Evolutionary conservation across 2,113 vertebrate species (phyloP), one percentile per base, ranked within the genome.

Genomic region (Lagopus muta): DNA sequence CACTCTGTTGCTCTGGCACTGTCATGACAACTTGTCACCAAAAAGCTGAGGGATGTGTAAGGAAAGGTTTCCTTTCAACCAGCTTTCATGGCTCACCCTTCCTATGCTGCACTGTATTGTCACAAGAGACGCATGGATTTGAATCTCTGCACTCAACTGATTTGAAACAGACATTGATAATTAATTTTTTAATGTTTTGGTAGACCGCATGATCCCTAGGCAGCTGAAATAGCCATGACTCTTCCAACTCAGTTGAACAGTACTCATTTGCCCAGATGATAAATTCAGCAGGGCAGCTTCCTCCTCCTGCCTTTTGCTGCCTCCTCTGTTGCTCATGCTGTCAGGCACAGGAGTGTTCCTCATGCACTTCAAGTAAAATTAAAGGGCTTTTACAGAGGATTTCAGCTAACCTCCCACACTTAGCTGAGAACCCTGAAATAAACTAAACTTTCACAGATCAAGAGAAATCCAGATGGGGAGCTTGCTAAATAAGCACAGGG

Each of bases 341-440:
- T 78, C 90, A 95, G 67, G 79, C 75, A 89, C 45, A 86, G 82
- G 50, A 93, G 88, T 47, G 34, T 71, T 94, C 82, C 80, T 65
- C 57, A 18, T 45, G 60, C 38, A 73, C 21, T 66, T 66, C 75
- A 90, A 62, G 34, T 74, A 93, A 86, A 95, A 95, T 94, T 77
- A 86, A 94, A 94, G 92, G 90, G 72, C 65, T 95, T 96, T 93
- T 83, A 88, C 82, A 71, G 82, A 93, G 85, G 71, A 82, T 96
- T 91, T 95, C 92, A 93, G 82, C 82, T 93, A 82, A 58, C 92
- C 86, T 93, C 92, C 92, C 65, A 96, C 93, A 83, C 75, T 64
- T 55, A 85, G 69, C 60, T 90, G 69, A 48, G 87, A 77, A 66
- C 85, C 70, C 88, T 81, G 45, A 94, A 96, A 94, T 88, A 92